Evolutionary conservation across 2,113 vertebrate genomes (phyloP).

Genomic region (Leptosomus discolor): DNA sequence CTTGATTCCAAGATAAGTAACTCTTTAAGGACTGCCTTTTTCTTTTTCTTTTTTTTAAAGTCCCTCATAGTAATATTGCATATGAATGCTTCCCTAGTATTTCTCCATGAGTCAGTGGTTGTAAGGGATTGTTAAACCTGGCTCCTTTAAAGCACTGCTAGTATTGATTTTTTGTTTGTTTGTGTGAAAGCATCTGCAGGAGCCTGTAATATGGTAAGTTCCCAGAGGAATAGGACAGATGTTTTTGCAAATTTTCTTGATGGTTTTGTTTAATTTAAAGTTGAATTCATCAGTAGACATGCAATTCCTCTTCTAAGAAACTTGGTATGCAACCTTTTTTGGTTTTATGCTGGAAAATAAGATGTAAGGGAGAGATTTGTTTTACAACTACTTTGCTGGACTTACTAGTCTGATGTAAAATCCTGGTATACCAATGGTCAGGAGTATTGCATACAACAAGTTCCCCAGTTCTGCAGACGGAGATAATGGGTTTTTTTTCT

Average conservation of each 20-base stretch:
- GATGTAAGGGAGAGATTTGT: not conserved
- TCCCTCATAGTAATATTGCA: not conserved
- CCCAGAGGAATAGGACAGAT: not conserved
- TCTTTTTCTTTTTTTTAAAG: not conserved
- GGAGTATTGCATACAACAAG: not conserved
- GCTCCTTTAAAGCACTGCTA: not conserved
- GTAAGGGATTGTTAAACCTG: not conserved
- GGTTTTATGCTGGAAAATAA: not conserved
- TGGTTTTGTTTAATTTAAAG: not conserved
- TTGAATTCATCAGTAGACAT: not conserved
- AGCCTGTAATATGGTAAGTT: not conserved
- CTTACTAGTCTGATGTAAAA: not conserved
- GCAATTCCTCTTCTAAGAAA: not conserved
- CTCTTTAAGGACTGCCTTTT: not conserved
- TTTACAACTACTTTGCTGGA: not conserved
- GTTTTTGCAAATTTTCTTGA: not conserved
- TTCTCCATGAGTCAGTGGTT: not conserved
- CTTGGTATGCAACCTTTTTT: not conserved
- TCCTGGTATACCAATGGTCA: not conserved
- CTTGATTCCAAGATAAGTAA: not conserved
- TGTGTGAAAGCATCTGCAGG: not conserved
- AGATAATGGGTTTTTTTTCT: not conserved
- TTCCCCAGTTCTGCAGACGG: not conserved
- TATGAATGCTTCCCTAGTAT: not conserved
- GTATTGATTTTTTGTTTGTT: not conserved